Base-by-base conservation (phyloP, 1,140 invertebrate genomes). In the Brachionus sp. region DNA sequence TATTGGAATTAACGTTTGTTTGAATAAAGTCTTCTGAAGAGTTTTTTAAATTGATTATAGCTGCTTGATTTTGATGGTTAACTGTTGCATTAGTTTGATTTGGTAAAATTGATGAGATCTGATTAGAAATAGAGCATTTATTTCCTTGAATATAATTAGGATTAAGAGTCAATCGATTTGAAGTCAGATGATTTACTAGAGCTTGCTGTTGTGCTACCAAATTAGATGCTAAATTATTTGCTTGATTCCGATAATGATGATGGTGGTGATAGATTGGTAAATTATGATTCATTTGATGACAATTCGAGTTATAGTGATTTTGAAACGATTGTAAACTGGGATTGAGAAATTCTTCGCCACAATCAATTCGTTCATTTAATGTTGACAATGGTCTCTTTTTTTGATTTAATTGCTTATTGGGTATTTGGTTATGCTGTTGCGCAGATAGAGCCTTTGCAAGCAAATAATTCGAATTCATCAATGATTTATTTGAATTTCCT, bases 221-320 rank as follows among this genome's bases (percentile, higher is more conserved):
- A 75, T 75, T 75, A 46, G 16, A 46, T 44, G 19, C 19, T 12
- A 46, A 25, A 46, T 75, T 39, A 46, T 44, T 75, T 25, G 16
- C 39, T 44, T 46, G 16, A 46, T 75, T 42, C 3, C 23, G 39
- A 46, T 75, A 39, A 75, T 75, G 70, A n/a, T 44, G 70, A 29
- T 75, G 33, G 39, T 73, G 37, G 0, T n/a, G 64, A 33, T 66
- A 37, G 25, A 39, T 39, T 39, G 6, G 10, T 6, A 39, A 25
- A 50, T 75, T 39, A 75, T 75, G 42, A 33, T 75, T 75, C 19
- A 46, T 19, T 75, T 75, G 70, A 75, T 75, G 37, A 50, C 19
- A 70, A 70, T 39, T 70, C 39, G 66, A 39, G 37, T 66, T 66
- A 66, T 39, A 39, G 39, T 39, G 37, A 19, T 19, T 70, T 70